Base-by-base conservation (phyloP, 2,113 vertebrate genomes). In the Plecturocebus donacophilus region DNA sequence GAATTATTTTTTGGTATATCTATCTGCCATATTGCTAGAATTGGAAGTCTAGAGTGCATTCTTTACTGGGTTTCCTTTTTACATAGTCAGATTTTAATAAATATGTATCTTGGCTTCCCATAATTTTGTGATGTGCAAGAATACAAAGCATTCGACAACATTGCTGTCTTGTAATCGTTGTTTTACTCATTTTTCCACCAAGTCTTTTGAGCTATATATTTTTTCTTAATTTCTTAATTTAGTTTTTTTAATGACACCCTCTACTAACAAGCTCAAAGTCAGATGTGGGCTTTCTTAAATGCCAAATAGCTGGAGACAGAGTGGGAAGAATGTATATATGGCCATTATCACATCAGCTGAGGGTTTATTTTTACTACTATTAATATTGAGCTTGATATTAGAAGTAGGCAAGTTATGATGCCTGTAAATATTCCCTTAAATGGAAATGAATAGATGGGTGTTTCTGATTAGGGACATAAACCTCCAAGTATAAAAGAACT, bases 211-310 rank as follows among this genome's bases (percentile, higher is more conserved):
- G 27, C 38, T 89, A 52, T 49, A 61, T 5, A 27, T 81, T 94
- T 25, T 89, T 93, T 89, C 56, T 80, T 85, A 87, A 52, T 82
- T 80, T 88, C 47, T 40, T 73, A 56, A 91, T 68, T 87, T 88
- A 54, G 64, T 95, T 61, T 61, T 86, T 89, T 40, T 90, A 75
- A 80, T 54, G 73, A 49, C 2, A 75, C 1, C 58, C 79, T 90
- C 12, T 58, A 83, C 32, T 87, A 71, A 73, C 10, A 13, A 90
- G 10, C 16, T 96, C 21, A 79, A 8, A 58, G 81, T 90, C 32
- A 9, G 21, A 84, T 30, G 30, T 9, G 7, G 56, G 3, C 32
- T 73, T 91, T 87, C 56, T 87, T 58, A 81, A 66, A 47, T 70
- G 52, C 20, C 40, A 75, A 64, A 35, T 71, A 32, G 25, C 68